Evolutionary conservation across 2,113 vertebrate genomes (phyloP), one percentile per base, ranked within the genome.

Genomic region (Tetraodon nigroviridis): DNA sequence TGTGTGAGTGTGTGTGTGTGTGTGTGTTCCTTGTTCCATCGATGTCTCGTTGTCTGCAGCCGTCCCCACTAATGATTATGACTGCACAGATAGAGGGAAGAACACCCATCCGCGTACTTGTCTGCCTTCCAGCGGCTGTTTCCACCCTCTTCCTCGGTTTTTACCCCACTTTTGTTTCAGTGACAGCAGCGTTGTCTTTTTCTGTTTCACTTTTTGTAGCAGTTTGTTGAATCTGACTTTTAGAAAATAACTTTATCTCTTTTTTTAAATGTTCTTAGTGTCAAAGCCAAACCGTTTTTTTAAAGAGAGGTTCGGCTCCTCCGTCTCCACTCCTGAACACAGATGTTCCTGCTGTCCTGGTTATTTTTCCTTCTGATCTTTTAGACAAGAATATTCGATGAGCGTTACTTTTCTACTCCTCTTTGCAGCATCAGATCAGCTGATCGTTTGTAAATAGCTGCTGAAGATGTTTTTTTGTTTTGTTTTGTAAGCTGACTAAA

Each of bases 391-490:
- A 21, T 1, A 41, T 20, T 62, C 11, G 21, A 7, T 40, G 8
- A 32, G 6, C 5, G 8, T 32, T 32, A 3, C 6, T 37, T 37
- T 37, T 12, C 53, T 51, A 21, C 12, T 59, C 47, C 15, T 48
- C n/a, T 17, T 17, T 81, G 72, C 78, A 71, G 63, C 64, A 71
- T 64, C 42, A 19, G 14, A 19, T 54, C 58, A 42, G 18, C 11
- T 60, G 1, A n/a, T 27, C n/a, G n/a, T 46, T 44, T 1, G 42
- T 44, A 44, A 44, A 44, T 44, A 44, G 24, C 24, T 17, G 2
- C 42, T 44, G 16, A 42, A 42, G 24, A 4, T 27, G 3, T 27
- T 27, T 12, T 7, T 0, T 19, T 65, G n/a, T n/a, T n/a, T n/a
- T n/a, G n/a, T n/a, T n/a, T n/a, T n/a, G n/a, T n/a, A n/a, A n/a